Evolutionary conservation across 2,113 vertebrate species (phyloP).

Genomic region (Polyodon spathula): DNA sequence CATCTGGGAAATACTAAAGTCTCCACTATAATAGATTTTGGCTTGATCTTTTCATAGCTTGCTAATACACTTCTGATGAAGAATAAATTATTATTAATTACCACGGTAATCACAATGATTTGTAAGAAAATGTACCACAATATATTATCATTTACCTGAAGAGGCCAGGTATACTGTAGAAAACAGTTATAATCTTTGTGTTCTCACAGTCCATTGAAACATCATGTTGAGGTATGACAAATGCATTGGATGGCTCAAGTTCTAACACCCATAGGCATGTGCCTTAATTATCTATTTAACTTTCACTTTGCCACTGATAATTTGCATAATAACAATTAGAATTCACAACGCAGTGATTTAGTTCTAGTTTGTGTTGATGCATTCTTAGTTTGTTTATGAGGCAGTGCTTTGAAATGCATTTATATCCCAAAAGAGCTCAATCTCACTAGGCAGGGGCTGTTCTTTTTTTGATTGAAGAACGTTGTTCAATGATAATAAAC

Average conservation of each 20-base stretch:
- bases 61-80: constrained; percentile 27
- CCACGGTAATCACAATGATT: constrained; percentile 22
- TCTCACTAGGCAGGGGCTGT: constrained; percentile 13
- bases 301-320: background rate
- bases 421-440: constrained; percentile 34
- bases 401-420: constrained; percentile 20
- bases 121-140: background rate
- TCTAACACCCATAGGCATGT: background rate
- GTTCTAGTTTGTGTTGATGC: background rate
- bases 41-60: constrained; percentile 32
- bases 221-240: constrained; percentile 1
- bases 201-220: constrained; percentile 22
- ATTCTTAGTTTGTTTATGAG: background rate
- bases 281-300: constrained; percentile 4
- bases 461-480: constrained; percentile 24
- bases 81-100: constrained; percentile 34
- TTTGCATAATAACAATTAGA: constrained; percentile 9
- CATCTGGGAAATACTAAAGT: constrained; percentile 25
- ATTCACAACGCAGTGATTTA: background rate
- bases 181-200: constrained; percentile 13
- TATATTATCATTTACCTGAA: background rate
- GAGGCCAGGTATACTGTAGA: background rate
- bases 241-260: background rate
- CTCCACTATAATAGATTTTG: constrained; percentile 7
- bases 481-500: constrained; percentile 21